These are phyloP conservation scores for Remorina albescens DNA, from an alignment of 2,797 vertebrate species.

Conservation along the genomic window DNA sequence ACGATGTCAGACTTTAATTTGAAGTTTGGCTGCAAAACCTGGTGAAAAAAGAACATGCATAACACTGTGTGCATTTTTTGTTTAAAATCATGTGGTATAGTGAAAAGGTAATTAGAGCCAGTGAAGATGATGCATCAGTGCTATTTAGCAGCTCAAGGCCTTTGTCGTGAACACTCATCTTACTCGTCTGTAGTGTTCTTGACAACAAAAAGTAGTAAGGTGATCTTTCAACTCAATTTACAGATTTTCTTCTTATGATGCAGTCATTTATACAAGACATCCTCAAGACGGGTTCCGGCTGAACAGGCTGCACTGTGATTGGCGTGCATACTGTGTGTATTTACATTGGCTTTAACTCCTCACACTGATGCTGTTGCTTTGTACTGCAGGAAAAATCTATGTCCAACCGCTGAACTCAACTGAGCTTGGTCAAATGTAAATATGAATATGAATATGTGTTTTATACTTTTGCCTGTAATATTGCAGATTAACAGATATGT, in stretches of 20 bases:
- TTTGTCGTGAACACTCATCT: background rate
- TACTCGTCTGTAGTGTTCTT: background rate
- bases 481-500: constrained; percentile 26
- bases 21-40: background rate
- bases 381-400: background rate
- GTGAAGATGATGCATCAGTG: background rate
- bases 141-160: background rate
- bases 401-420: background rate
- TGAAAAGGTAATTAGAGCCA: background rate
- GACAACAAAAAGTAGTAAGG: too few relatives aligned
- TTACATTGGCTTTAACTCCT: background rate
- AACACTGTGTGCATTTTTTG: background rate
- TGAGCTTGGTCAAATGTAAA: constrained; percentile 55
- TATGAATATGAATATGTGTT: constrained; percentile 61
- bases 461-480: constrained; percentile 59
- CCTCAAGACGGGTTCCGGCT: too few relatives aligned
- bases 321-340: background rate
- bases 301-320: background rate
- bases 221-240: too few relatives aligned
- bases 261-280: background rate
- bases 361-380: background rate
- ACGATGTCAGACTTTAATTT: background rate
- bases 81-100: background rate
- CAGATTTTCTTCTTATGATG: background rate
- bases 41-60: background rate